Evolutionary conservation across 2,797 vertebrate genomes (phyloP).

Genomic region (Pseudochromis fuscus): DNA sequence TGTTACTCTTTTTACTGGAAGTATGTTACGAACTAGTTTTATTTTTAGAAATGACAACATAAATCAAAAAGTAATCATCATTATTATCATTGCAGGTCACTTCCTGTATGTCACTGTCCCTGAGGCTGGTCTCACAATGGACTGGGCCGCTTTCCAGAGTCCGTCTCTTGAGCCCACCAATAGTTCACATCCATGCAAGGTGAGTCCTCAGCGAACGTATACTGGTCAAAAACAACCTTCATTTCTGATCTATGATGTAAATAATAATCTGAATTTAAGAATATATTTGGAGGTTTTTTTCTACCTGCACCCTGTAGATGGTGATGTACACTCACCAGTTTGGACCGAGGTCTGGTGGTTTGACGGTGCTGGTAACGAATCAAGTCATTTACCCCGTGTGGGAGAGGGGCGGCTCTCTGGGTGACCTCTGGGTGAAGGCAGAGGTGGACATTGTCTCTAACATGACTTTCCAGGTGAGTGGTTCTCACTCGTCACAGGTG

Average conservation of each 20-base stretch:
- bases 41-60: neutral
- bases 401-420: conserved; percentile 87
- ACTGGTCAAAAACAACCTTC: no score
- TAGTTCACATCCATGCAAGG: conserved; percentile 81
- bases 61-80: neutral
- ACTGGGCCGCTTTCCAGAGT: conserved; percentile 87
- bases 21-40: neutral
- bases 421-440: conserved; percentile 91
- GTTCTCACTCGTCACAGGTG: neutral
- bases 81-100: conserved; percentile 75
- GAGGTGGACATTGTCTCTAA: conserved; percentile 83
- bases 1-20: neutral
- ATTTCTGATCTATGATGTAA: no score
- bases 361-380: conserved; percentile 83
- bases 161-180: conserved; percentile 75
- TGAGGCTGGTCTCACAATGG: conserved; percentile 39
- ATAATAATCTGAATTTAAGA: neutral
- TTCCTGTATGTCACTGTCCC: conserved; percentile 85
- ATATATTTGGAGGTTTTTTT: no score
- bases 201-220: conserved; percentile 50
- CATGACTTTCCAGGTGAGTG: conserved; percentile 83
- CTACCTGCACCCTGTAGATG: conserved; percentile 79
- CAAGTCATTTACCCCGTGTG: conserved; percentile 75
- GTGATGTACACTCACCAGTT: conserved; percentile 91
- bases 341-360: conserved; percentile 81